These are phyloP conservation scores for Sarcophilus harrisii DNA, from an alignment of 2,797 vertebrate genomes.

Conservation along the genomic window DNA sequence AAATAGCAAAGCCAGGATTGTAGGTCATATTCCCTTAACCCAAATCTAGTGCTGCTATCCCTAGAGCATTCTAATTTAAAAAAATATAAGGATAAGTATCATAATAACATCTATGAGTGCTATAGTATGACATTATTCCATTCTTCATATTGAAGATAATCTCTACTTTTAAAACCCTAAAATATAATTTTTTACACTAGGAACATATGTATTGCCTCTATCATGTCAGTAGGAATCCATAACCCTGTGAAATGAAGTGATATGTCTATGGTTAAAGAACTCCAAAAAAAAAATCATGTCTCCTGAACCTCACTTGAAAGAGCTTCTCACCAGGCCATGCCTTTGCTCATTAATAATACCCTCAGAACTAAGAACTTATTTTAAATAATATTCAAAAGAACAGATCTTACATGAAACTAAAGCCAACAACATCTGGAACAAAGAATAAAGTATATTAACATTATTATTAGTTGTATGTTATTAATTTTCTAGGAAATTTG, in stretches of 20 bases:
- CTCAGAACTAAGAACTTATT: constrained; percentile 62
- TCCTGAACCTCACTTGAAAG: neutral
- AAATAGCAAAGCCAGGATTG: neutral
- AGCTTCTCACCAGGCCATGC: constrained; percentile 4
- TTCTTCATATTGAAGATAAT: neutral
- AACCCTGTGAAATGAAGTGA: constrained; percentile 17
- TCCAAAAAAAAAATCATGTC: constrained; percentile 49
- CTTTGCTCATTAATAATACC: constrained; percentile 36
- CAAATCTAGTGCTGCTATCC: neutral
- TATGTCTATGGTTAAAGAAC: neutral
- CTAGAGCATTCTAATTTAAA: neutral
- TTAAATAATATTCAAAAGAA: constrained; percentile 67
- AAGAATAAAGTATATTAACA: constrained; percentile 77
- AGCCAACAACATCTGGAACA: constrained; percentile 76
- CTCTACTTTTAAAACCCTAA: constrained; percentile 7
- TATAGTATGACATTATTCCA: neutral
- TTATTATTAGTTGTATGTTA: constrained; percentile 75
- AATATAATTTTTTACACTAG: constrained; percentile 37
- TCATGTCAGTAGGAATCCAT: neutral
- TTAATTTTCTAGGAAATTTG: constrained; percentile 80
- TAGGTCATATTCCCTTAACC: neutral
- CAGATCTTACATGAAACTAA: constrained; percentile 60
- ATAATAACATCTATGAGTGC: neutral
- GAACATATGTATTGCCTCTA: neutral
- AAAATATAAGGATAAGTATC: neutral